phyloP scores from a whole-genome alignment of 2,113 vertebrate species.

The Nerophis lumbriciformis region DNA sequence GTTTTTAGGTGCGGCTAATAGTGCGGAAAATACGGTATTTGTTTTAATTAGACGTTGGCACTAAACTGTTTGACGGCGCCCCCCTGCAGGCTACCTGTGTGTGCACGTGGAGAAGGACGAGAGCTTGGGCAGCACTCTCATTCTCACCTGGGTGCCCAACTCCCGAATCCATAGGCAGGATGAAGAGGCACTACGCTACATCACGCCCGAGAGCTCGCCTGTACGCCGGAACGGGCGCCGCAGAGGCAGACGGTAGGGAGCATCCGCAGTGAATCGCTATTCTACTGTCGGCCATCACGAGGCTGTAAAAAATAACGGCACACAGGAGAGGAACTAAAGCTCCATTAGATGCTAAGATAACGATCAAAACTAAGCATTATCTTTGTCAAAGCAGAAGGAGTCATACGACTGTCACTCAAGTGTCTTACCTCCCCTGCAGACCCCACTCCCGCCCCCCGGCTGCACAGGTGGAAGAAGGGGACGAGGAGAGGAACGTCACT shows the following conservation, averaged over 20 bases:
- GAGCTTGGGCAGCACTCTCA: constrained; percentile 84
- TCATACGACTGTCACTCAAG: neutral
- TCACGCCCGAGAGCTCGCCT: constrained; percentile 92
- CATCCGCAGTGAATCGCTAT: neutral
- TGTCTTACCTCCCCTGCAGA: constrained; percentile 26
- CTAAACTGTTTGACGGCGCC: neutral
- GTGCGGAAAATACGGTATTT: too few relatives aligned
- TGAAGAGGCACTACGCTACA: constrained; percentile 89
- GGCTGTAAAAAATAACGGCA: neutral
- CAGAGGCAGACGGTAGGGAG: constrained; percentile 56
- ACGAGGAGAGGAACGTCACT: constrained; percentile 65
- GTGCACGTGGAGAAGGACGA: constrained; percentile 95
- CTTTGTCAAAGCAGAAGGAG: neutral
- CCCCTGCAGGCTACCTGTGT: constrained; percentile 85
- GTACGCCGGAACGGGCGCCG: constrained; percentile 81
- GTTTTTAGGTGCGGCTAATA: too few relatives aligned
- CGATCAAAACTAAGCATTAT: too few relatives aligned
- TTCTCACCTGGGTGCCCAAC: constrained; percentile 96
- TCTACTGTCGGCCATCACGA: neutral
- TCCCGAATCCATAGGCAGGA: constrained; percentile 92
- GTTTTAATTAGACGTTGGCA: neutral
- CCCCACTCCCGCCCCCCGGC: constrained; percentile 42
- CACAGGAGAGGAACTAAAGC: neutral
- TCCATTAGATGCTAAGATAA: neutral
- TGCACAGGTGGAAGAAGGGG: constrained; percentile 68